These are phyloP conservation scores for Torymus auratus DNA, from an alignment of 2,888 invertebrate species.

Conservation along the genomic window DNA sequence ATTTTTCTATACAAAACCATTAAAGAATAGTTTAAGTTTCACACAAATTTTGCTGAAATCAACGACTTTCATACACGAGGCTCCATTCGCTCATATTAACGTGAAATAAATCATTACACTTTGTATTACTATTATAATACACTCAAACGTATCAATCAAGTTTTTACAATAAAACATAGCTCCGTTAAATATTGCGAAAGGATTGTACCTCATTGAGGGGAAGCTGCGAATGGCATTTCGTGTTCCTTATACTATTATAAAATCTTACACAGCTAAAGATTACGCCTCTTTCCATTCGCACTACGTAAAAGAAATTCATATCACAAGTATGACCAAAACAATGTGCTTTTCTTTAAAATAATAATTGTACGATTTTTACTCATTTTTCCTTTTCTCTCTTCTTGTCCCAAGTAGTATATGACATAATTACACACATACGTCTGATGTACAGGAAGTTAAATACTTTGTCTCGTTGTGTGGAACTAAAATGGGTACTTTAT, in stretches of 20 bases:
- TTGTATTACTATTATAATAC: not conserved
- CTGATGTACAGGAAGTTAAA: not conserved
- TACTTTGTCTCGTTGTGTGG: not conserved
- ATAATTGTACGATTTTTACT: not conserved
- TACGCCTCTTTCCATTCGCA: not conserved
- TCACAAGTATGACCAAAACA: conserved; percentile 18
- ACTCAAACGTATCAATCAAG: not conserved
- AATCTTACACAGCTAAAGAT: conserved; percentile 16
- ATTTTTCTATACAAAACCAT: conserved; percentile 27
- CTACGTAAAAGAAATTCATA: conserved; percentile 18
- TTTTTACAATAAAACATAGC: conserved; percentile 42
- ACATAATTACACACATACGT: too few species aligned
- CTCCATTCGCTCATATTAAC: too few species aligned
- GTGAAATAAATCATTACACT: not conserved
- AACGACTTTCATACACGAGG: conserved; percentile 1
- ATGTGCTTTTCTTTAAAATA: not conserved
- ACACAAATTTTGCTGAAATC: conserved; percentile 13
- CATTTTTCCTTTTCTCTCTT: not conserved
- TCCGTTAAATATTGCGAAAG: conserved; percentile 28
- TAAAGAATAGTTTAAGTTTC: conserved; percentile 20
- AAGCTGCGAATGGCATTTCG: conserved; percentile 21
- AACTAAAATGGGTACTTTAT: conserved; percentile 6
- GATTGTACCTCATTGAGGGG: not conserved
- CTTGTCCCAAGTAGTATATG: too few species aligned
- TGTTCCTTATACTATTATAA: conserved; percentile 25